A percentile compares a stretch with the other conserved stretches of the same genome.
These are phyloP conservation scores for Synergus laeviventris DNA, from an alignment of 2,888 invertebrate species.

Conservation along the genomic window DNA sequence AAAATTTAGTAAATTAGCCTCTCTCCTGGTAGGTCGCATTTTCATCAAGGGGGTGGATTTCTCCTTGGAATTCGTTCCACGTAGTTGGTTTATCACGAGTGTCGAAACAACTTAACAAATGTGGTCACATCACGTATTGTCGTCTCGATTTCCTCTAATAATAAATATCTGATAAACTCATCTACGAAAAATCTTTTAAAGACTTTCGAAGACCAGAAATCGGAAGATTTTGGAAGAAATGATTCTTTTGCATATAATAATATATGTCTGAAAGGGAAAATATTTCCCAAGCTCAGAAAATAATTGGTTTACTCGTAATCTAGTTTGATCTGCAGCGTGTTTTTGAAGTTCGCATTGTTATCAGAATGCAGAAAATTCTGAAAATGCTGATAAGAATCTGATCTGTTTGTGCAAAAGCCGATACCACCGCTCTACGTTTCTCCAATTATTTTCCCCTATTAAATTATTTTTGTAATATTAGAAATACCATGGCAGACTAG, in stretches of 20 bases:
- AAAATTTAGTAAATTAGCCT: neutral
- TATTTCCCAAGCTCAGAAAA: neutral
- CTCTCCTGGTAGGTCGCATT: neutral
- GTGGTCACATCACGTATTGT: neutral
- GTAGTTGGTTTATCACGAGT: neutral
- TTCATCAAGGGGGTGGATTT: neutral
- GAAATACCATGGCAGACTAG: no score
- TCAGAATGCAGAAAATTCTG: conserved; percentile 11
- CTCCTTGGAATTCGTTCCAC: neutral
- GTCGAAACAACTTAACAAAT: neutral
- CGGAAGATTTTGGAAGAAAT: neutral
- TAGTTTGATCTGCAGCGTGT: neutral
- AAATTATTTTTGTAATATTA: neutral
- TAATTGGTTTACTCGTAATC: neutral
- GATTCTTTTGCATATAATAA: neutral
- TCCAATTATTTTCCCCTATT: neutral
- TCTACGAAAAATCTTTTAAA: neutral
- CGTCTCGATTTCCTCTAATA: neutral
- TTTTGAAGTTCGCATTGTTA: neutral
- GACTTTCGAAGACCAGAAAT: neutral
- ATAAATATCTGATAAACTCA: neutral
- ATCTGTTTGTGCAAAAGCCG: neutral
- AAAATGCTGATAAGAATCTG: conserved; percentile 7
- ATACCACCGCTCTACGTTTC: neutral
- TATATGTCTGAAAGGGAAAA: neutral